Percentiles rank a stretch among this genome's conserved stretches.
Conservation (phyloP, 1,140 invertebrate genomes). For the Asobara japonica region DNA sequence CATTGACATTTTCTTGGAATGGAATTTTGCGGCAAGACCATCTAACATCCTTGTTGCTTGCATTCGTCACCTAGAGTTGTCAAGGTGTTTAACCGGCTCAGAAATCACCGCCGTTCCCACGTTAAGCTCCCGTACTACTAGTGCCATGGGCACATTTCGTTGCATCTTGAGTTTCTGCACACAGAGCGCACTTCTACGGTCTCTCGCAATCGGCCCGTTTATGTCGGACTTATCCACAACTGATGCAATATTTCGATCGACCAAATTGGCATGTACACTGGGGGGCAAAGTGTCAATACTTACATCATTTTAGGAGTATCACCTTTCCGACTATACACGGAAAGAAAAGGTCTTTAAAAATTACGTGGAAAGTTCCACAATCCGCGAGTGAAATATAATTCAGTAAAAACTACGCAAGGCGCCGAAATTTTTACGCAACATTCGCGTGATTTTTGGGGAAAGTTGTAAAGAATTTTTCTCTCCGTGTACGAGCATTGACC, state of each 20-base stretch:
- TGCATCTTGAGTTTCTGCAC: neutral
- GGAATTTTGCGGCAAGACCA: slow-evolving; percentile 7
- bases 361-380: no score
- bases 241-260: slow-evolving; percentile 17
- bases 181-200: neutral
- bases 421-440: no score
- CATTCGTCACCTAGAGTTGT: neutral
- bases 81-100: neutral
- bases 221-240: slow-evolving; percentile 20
- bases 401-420: no score
- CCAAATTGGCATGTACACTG: neutral
- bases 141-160: neutral
- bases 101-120: neutral
- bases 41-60: neutral
- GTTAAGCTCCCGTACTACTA: slow-evolving; percentile 19
- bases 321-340: no score
- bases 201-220: slow-evolving; percentile 4
- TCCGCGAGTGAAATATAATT: no score
- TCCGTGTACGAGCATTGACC: no score
- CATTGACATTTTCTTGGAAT: neutral
- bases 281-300: slow-evolving; percentile 9
- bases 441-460: no score
- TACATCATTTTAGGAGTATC: neutral
- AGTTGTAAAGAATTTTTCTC: no score
- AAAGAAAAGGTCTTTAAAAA: no score